Percentiles rank a stretch among this genome's conserved stretches.
Evolutionary conservation across 2,113 vertebrate species (phyloP).

Genomic region (Centrocercus urophasianus): DNA sequence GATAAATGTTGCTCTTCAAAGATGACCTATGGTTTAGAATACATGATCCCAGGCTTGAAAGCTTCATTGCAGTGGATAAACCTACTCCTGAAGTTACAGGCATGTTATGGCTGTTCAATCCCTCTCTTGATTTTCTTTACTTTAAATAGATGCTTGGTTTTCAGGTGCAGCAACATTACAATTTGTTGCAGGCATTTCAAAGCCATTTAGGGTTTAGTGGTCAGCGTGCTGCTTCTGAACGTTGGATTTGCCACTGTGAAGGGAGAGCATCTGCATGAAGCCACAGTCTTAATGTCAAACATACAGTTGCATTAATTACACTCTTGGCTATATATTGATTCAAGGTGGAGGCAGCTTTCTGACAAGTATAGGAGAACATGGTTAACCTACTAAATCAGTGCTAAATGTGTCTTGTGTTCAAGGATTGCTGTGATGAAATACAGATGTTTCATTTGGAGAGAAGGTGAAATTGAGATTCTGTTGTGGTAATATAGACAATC

Average conservation of each 20-base stretch:
- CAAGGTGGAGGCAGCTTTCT: background rate
- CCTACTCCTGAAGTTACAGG: background rate
- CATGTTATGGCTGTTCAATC: background rate
- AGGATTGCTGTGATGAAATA: background rate
- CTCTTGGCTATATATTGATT: background rate
- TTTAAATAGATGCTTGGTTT: background rate
- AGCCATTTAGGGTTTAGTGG: background rate
- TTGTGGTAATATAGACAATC: background rate
- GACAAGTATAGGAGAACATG: background rate
- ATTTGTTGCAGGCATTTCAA: background rate
- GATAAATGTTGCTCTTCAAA: background rate
- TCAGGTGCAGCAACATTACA: background rate
- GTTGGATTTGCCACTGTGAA: accelerated
- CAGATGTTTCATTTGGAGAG: background rate
- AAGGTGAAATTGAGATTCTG: background rate
- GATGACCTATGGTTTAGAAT: background rate
- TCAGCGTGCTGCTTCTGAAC: background rate
- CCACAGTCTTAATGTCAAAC: background rate
- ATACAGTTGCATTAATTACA: background rate
- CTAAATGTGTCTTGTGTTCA: background rate
- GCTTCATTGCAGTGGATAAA: background rate
- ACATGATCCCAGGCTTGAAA: background rate
- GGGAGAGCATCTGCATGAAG: background rate
- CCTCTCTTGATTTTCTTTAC: background rate
- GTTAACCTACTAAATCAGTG: background rate